These are phyloP conservation scores for Acromyrmex echinatior DNA, from an alignment of 1,140 invertebrate species.

Conservation along the genomic window DNA sequence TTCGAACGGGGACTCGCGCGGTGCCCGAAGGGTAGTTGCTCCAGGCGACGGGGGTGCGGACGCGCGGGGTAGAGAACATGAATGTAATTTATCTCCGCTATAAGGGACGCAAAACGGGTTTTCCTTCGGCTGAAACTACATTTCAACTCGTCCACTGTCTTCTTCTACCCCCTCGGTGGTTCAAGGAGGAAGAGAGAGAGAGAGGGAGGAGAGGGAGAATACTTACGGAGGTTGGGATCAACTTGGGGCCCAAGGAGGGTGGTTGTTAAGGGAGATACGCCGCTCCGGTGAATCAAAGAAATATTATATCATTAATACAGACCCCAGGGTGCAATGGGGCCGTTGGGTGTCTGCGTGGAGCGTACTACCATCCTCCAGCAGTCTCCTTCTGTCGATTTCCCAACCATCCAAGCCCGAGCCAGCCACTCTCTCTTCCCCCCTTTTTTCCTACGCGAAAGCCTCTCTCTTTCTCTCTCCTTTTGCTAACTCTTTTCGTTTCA, in stretches of 20 bases:
- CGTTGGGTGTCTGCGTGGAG: constrained; percentile 66
- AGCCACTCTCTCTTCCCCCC: not conserved
- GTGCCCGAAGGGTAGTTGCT: constrained; percentile 57
- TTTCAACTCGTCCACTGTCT: constrained; percentile 77
- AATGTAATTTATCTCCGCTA: constrained; percentile 82
- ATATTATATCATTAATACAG: constrained; percentile 83
- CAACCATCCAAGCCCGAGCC: constrained; percentile 21
- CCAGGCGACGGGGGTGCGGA: constrained; percentile 52
- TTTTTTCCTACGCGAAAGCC: not conserved
- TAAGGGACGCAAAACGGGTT: constrained; percentile 79
- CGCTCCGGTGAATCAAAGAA: constrained; percentile 82
- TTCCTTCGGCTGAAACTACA: constrained; percentile 74
- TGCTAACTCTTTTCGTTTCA: not conserved
- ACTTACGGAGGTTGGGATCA: not conserved
- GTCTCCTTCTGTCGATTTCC: constrained; percentile 51
- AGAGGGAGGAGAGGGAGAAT: too few relatives aligned
- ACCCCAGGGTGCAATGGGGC: constrained; percentile 79
- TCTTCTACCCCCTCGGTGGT: constrained; percentile 22
- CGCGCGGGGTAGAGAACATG: constrained; percentile 68
- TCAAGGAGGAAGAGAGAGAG: constrained; percentile 55
- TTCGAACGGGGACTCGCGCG: constrained; percentile 63
- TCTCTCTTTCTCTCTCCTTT: not conserved
- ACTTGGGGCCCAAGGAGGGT: constrained; percentile 44
- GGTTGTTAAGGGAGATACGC: constrained; percentile 77
- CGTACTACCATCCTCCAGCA: constrained; percentile 13